Evolutionary conservation across 2,113 vertebrate species (phyloP), one percentile per base, ranked within the genome.

Genomic region (Neofelis nebulosa): DNA sequence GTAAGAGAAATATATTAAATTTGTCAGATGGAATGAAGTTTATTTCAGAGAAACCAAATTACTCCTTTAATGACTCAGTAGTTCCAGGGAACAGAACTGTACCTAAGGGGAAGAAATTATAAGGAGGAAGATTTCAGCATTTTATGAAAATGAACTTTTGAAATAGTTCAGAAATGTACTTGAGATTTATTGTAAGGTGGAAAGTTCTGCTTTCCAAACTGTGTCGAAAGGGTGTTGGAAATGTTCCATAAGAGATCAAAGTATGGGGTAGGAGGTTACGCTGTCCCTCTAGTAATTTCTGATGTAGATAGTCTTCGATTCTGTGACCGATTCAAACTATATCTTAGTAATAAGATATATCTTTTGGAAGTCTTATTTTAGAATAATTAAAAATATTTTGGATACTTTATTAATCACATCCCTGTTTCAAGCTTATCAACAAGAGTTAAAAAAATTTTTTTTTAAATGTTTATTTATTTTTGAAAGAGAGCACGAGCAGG

Each of bases 341-440:
- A 78, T 61, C 61, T 95, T 29, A 76, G 69, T 85, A 79, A 57
- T 85, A 87, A 61, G 25, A 78, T 90, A 89, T 86, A 85, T n/a
- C 31, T 27, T 82, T 55, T 55, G 29, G 14, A 78, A 82, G 16
- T 76, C 23, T 84, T 92, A 65, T 36, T 86, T 93, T 27, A 76
- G 13, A 45, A 76, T 29, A 69, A 69, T 19, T 69, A 76, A 82
- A 96, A 85, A 66, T 92, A 79, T 13, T 68, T 95, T 78, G 33
- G 45, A 4, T 86, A 41, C 14, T 89, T 57, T 68, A 50, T 65
- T 85, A 45, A 69, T 50, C 36, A 57, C 33, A 7, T 84, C 38
- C 36, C 4, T 63, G 14, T 61, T 52, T 93, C n/a, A 27, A 55
- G 33, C 15, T 69, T 86, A 23, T 61, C 57, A 61, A 23, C 21